Evolutionary conservation across 2,888 invertebrate genomes (phyloP).

Genomic region (Oscheius onirici): DNA sequence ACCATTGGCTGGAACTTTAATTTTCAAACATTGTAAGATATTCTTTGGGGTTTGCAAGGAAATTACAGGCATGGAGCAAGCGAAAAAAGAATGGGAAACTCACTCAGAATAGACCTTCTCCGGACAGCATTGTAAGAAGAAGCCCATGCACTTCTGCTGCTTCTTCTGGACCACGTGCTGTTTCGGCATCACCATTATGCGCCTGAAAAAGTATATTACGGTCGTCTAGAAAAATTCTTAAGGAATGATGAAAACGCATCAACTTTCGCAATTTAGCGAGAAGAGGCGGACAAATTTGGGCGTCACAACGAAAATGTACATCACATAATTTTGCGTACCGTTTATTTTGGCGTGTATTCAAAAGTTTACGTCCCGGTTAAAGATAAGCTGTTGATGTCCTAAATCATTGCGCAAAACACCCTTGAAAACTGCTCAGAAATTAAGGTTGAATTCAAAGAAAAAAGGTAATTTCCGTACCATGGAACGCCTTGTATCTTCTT

Average conservation of each 20-base stretch:
- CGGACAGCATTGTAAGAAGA: conserved; percentile 90
- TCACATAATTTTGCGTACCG: too few relatives aligned
- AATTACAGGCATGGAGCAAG: background rate
- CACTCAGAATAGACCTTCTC: conserved; percentile 88
- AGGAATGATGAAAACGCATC: too few relatives aligned
- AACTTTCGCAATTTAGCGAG: too few relatives aligned
- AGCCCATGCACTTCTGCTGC: conserved; percentile 74
- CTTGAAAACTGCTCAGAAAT: too few relatives aligned
- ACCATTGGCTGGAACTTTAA: conserved; percentile 81
- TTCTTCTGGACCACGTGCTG: conserved; percentile 72
- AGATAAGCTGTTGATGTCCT: too few relatives aligned
- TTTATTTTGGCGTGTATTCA: too few relatives aligned
- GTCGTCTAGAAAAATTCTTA: too few relatives aligned
- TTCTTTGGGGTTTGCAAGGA: background rate
- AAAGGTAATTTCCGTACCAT: conserved; percentile 77
- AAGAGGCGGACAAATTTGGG: too few relatives aligned
- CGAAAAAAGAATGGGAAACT: conserved; percentile 41
- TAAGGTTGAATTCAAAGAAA: background rate
- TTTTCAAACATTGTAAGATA: background rate
- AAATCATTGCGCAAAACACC: too few relatives aligned
- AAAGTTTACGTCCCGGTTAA: too few relatives aligned
- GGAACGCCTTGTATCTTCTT: conserved; percentile 94
- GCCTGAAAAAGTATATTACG: conserved; percentile 61
- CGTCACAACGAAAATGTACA: too few relatives aligned
- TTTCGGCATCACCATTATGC: conserved; percentile 72